Evolutionary conservation across 1,140 invertebrate species (phyloP), one percentile per base, ranked within the genome.

Genomic region (Zaprionus kolodkinae): DNA sequence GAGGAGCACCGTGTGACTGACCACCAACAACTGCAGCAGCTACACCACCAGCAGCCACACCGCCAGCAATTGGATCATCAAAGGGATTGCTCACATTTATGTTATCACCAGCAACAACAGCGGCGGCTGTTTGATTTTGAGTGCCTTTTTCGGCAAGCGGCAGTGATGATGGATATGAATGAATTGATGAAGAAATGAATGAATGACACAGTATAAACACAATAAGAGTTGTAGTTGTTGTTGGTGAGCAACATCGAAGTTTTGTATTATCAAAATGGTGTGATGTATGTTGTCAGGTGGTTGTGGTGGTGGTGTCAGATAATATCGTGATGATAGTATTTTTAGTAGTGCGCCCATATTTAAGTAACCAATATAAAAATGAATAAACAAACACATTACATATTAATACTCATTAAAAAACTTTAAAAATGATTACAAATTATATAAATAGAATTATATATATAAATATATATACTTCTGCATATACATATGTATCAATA

Each of bases 11-110:
- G 25, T 71, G 72, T 67, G 70, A 67, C 54, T 72, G 73, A 76
- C 63, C 85, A 85, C 70, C 77, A 75, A 63, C 83, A 72, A 63
- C 68, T 63, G 68, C 68, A 52, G 54, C 76, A 43, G 60, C 60
- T 63, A 13, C 71, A 55, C 66, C 67, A 65, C 69, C 83, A 62
- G 71, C 43, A 48, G 59, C 75, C 27, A 54, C 73, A 48, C 81
- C 86, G 52, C 70, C 81, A 78, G 93, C 93, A 84, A 93, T 94
- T 79, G 95, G 94, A 94, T 96, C 96, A 93, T 97, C 96, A 94
- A 97, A 97, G 74, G 96, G 96, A 94, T 96, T 97, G 91, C 95
- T 96, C 90, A 96, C 95, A 94, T 94, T 96, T 88, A 96, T 95
- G 94, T 96, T 96, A 94, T 96, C 95, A 93, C 94, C 94, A 93